Conservation (phyloP, 1,140 invertebrate species). For the Cardiocondyla obscurior region DNA sequence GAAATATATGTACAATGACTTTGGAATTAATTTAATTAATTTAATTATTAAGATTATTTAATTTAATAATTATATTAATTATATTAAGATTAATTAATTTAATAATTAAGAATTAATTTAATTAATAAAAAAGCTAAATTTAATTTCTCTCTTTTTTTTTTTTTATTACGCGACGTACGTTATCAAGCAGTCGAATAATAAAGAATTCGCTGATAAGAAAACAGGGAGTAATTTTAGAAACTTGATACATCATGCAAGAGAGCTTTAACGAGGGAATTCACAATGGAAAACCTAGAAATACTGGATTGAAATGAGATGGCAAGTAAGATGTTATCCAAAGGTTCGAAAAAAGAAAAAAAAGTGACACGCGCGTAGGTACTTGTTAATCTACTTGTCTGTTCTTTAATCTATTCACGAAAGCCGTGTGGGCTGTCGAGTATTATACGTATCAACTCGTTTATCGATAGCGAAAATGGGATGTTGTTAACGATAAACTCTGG, state of each 20-base stretch:
- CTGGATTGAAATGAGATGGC: background rate
- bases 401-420: slow-evolving; percentile 23
- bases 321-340: background rate
- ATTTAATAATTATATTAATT: too few species aligned
- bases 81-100: too few species aligned
- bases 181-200: background rate
- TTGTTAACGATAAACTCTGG: slow-evolving; percentile 12
- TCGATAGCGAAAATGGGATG: slow-evolving; percentile 10
- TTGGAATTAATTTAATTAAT: slow-evolving; percentile 16
- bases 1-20: background rate
- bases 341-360: slow-evolving; percentile 26
- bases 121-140: too few species aligned
- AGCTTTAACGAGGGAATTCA: background rate
- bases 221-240: background rate
- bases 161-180: background rate
- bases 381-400: background rate
- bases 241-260: background rate
- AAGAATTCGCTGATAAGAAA: background rate
- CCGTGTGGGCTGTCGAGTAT: background rate
- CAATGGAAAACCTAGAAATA: background rate
- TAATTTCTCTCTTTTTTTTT: too few species aligned
- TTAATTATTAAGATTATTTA: too few species aligned
- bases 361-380: slow-evolving; percentile 14
- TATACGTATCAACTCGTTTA: slow-evolving; percentile 25
- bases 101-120: too few species aligned